A percentile compares a stretch with the other conserved stretches of the same genome.
Evolutionary conservation across 2,797 vertebrate species (phyloP).

Genomic region (Lepidocolaptes lacrymiger): DNA sequence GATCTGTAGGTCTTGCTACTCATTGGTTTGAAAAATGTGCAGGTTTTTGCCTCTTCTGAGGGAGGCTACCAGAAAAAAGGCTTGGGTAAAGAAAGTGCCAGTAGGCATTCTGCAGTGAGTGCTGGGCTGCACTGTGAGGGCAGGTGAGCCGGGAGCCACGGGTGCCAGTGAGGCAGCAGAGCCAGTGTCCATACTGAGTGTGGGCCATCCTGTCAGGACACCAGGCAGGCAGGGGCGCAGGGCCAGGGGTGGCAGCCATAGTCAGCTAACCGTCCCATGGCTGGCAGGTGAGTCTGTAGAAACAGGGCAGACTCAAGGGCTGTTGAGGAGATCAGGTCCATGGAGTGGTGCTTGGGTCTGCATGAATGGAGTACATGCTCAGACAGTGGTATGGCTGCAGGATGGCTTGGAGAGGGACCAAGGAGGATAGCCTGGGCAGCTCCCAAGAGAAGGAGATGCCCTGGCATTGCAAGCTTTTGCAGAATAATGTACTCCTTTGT

Average conservation of each 20-base stretch:
- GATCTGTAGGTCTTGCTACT: neutral
- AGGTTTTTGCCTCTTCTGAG: neutral
- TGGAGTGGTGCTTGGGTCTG: neutral
- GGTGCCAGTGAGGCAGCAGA: neutral
- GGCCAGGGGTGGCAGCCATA: neutral
- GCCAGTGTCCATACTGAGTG: rapidly evolving
- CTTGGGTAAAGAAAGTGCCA: neutral
- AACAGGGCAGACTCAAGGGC: neutral
- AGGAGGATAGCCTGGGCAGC: neutral
- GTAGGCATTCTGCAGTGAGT: neutral
- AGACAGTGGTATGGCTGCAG: neutral
- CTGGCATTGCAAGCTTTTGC: neutral
- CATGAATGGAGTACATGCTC: neutral
- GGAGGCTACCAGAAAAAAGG: neutral
- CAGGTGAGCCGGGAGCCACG: rapidly evolving
- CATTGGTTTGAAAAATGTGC: neutral
- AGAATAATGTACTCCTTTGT: neutral
- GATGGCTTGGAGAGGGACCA: neutral
- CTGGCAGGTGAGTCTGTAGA: neutral
- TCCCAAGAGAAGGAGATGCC: neutral
- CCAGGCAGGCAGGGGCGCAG: neutral
- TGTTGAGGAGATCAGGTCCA: neutral
- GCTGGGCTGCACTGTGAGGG: neutral
- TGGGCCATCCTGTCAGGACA: neutral
- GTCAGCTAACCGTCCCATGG: neutral